Evolutionary conservation across 2,888 invertebrate genomes (phyloP).

Genomic region (Agrotis puta): DNA sequence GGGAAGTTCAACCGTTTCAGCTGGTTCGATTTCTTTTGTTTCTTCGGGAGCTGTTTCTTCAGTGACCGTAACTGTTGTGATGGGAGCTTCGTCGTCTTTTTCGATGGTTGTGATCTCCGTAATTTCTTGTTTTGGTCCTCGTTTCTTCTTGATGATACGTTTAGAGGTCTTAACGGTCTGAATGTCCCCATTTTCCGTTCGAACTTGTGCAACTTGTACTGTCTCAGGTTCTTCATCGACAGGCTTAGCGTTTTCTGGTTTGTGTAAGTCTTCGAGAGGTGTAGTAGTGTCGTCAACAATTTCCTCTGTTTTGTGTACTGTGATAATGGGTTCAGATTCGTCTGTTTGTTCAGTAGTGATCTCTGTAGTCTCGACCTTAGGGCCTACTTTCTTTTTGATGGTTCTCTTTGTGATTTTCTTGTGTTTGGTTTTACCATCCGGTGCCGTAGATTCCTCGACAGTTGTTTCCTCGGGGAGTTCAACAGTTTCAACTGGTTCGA

Average conservation of each 20-base stretch:
- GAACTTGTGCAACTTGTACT: no score
- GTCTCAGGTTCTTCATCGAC: no score
- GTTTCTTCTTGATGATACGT: neutral
- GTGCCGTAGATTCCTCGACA: constrained; percentile 11
- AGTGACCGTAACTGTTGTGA: constrained; percentile 18
- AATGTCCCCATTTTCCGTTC: constrained; percentile 26
- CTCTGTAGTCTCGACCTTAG: constrained; percentile 32
- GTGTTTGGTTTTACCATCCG: constrained; percentile 40
- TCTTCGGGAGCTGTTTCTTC: constrained; percentile 67
- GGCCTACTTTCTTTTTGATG: constrained; percentile 66
- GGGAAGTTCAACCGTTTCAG: constrained; percentile 59
- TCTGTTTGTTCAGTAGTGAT: constrained; percentile 37
- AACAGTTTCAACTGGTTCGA: neutral
- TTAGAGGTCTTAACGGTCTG: no score
- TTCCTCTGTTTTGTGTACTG: no score
- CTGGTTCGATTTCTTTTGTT: constrained; percentile 28
- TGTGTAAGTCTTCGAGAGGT: no score
- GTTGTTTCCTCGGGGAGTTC: constrained; percentile 38
- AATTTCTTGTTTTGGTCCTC: constrained; percentile 46
- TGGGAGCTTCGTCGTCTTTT: constrained; percentile 27
- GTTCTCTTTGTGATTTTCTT: constrained; percentile 54
- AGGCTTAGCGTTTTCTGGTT: no score
- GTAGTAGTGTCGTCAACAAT: no score
- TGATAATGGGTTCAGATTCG: constrained; percentile 4
- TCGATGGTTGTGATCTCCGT: constrained; percentile 13